Base-by-base conservation (phyloP, 92 coral and sea anemone genomes). In the Pocillopora grandis region DNA sequence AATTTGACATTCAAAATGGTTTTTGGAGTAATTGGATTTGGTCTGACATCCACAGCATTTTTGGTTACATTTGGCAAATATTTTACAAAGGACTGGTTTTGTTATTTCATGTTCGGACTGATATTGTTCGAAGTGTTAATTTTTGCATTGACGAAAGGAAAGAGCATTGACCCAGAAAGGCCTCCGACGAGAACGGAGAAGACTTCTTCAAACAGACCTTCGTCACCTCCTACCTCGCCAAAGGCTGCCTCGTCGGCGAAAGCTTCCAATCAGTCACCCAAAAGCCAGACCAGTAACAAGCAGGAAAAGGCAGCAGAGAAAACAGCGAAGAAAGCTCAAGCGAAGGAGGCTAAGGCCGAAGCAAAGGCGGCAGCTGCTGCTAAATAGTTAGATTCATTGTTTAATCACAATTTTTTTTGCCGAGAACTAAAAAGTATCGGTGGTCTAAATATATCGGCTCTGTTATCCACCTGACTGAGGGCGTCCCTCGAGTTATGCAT, bases 41-140 rank as follows among this genome's bases (percentile, higher is more conserved):
- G 95, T 21, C 56, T 94, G 19, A 88, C 89, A 11, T 68, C 92
- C 1, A 88, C 92, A 6, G 88, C 98, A 0, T 76, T 92, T 55
- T 36, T 94, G 69, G 76, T 87, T 72, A 94, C 95, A 15, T 94
- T 94, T 78, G 92, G 88, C 33, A 89, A 87, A 84, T 94, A 87
- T 75, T 62, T 91, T 18, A 73, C 89, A 16, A 88, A 71, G 18
- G 82, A 87, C 61, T 94, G 98, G 98, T 94, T 94, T 85, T 80
- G 86, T 10, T 81, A 89, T 37, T 94, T 94, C 58, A 91, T 94
- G 90, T 64, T 79, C 6, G 79, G 88, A 52, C 20, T 91, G 75
- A 79, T 94, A 18, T 81, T 87, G 10, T 78, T 81, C 69, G 95
- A 94, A 76, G 10, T 89, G 55, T 80, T 90, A 62, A 67, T 94